These are phyloP conservation scores for Falco rusticolus DNA, from an alignment of 2,797 vertebrate genomes.

Conservation along the genomic window DNA sequence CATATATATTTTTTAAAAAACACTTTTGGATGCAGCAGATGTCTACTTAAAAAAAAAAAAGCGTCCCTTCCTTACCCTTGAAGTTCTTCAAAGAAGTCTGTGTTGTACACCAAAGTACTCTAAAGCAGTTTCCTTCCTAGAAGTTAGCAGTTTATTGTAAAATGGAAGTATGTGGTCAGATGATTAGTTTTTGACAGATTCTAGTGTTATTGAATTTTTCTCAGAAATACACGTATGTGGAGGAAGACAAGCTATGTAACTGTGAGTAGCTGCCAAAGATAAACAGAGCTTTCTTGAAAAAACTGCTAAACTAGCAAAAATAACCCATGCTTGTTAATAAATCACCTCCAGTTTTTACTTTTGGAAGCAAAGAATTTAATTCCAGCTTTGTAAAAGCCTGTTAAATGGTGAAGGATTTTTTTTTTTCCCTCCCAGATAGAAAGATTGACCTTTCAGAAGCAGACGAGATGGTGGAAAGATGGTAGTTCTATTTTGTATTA, in stretches of 20 bases:
- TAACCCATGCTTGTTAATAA: slow-evolving; percentile 1
- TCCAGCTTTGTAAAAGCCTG: neutral
- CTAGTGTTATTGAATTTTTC: neutral
- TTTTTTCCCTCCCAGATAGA: neutral
- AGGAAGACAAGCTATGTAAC: neutral
- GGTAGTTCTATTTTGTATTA: neutral
- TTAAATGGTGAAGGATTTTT: neutral
- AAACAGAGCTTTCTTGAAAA: slow-evolving; percentile 24
- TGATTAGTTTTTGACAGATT: neutral
- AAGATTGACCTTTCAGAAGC: neutral
- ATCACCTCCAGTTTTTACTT: slow-evolving; percentile 11
- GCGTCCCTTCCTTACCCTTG: neutral
- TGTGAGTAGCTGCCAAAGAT: neutral
- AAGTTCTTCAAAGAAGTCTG: neutral
- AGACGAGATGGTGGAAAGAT: neutral
- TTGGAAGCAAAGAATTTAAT: neutral
- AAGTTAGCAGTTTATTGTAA: neutral
- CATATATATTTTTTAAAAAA: neutral
- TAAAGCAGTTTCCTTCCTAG: neutral
- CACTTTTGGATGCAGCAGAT: neutral
- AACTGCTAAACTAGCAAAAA: slow-evolving; percentile 21
- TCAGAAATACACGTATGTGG: neutral
- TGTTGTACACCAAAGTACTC: neutral
- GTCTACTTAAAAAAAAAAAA: neutral
- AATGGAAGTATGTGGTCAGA: neutral